Base-by-base conservation (phyloP, 2,888 invertebrate species). In the Dendrolimus pini region DNA sequence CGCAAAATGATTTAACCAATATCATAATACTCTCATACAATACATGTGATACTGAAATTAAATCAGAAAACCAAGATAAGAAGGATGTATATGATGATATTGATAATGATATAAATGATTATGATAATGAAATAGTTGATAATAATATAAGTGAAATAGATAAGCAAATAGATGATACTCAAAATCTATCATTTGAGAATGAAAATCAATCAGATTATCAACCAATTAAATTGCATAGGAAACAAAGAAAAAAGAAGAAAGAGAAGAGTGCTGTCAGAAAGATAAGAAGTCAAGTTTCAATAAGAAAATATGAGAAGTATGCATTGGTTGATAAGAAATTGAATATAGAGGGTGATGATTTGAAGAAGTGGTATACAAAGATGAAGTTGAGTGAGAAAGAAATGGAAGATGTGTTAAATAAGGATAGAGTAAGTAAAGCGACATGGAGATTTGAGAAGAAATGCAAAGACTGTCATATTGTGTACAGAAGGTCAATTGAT, bases 341-440 rank as follows among this genome's bases (percentile, higher is more conserved):
- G 1, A 65, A 66, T 56, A 59, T 65, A 55, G 67, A 66, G 0
- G 61, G 61, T 13, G 67, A 65, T 1, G 60, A 62, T 30, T 52
- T 64, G 2, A 56, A 60, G 7, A 56, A 59, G 41, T 61, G 61
- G 41, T 62, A 61, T n/a, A 57, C 60, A 6, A 62, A 58, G 55
- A 58, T 59, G 7, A 58, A 57, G 7, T 55, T 68, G 1, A 60
- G 57, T 53, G 69, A 67, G 41, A 41, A 41, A 0, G 65, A 68
- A 8, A 61, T 65, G 55, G 67, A 68, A 14, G 54, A 57, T 7
- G 56, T 56, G 14, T 68, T 69, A 56, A 64, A 59, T 12, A 67
- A 62, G 47, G 69, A 68, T 10, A 62, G 67, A 10, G 64, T 62
- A 14, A 63, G 62, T 18, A 59, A 59, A 12, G 57, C 60, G 14